A percentile compares a stretch with the other conserved stretches of the same genome.
Conservation (phyloP, 2,888 invertebrate genomes). For the Sceliomorpha sp. region DNA sequence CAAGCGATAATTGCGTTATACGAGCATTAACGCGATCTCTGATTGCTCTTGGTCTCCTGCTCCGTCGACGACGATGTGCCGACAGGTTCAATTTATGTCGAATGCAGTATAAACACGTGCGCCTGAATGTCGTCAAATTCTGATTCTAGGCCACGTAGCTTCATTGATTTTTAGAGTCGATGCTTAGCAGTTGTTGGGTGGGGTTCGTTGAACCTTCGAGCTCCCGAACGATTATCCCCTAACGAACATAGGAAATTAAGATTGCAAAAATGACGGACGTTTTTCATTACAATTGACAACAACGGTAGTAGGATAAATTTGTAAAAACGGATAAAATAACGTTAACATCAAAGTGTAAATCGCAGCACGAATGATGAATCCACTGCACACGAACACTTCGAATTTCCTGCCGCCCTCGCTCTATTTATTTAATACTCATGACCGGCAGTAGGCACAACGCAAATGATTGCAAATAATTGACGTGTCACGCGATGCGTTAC, state of each 20-base stretch:
- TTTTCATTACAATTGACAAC: neutral
- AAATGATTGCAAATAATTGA: conserved; percentile 51
- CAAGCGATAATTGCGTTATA: conserved; percentile 37
- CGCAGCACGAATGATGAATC: conserved; percentile 23
- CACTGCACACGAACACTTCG: conserved; percentile 24
- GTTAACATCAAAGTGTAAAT: conserved; percentile 39
- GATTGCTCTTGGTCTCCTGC: conserved; percentile 17
- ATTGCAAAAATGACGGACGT: neutral
- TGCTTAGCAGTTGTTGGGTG: conserved; percentile 27
- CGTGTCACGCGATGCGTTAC: conserved; percentile 36
- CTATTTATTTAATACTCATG: conserved; percentile 49
- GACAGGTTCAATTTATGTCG: conserved; percentile 1
- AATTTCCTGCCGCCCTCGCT: conserved; percentile 53
- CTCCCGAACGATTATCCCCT: conserved; percentile 9
- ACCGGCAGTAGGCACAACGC: conserved; percentile 29
- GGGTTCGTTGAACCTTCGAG: conserved; percentile 43
- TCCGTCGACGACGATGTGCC: neutral
- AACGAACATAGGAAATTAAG: neutral
- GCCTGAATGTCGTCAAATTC: conserved; percentile 18
- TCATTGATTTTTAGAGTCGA: conserved; percentile 49
- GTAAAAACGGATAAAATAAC: conserved; percentile 17
- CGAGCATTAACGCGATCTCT: conserved; percentile 23
- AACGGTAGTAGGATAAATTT: conserved; percentile 9
- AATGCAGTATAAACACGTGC: conserved; percentile 31
- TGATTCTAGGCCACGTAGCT: conserved; percentile 52